These are phyloP conservation scores for Pangasius krempfi DNA, from an alignment of 2,797 vertebrate species.

Conservation along the genomic window DNA sequence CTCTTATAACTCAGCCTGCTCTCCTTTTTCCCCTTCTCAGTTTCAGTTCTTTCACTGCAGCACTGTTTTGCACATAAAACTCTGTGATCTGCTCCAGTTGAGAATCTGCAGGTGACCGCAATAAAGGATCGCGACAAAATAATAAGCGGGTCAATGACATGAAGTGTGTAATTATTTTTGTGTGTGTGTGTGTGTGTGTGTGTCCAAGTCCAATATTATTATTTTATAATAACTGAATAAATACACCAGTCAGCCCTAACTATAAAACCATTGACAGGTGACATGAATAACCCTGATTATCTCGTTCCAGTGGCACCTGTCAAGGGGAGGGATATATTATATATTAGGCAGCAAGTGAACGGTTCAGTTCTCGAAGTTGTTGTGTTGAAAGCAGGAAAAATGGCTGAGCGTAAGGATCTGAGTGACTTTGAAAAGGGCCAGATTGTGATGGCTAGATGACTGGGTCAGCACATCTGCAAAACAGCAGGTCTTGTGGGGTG, in stretches of 20 bases:
- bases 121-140: neutral
- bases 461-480: no score
- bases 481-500: no score
- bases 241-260: neutral
- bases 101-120: neutral
- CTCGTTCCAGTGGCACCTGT: no score
- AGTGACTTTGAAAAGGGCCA: no score
- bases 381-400: no score
- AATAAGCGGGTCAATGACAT: neutral
- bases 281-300: no score
- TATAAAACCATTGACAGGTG: no score
- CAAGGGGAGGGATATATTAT: no score
- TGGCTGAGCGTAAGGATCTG: no score
- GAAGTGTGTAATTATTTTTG: neutral
- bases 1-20: neutral
- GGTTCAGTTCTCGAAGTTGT: no score
- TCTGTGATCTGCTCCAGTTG: neutral
- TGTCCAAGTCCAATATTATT: neutral
- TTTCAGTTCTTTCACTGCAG: neutral
- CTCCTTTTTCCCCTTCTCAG: neutral
- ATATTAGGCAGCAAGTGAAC: no score
- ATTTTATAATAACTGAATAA: neutral
- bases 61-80: neutral
- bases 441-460: no score
- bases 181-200: slow-evolving; percentile 40